Conservation (phyloP, 1,140 invertebrate genomes). For the Neuroterus valhalla region DNA sequence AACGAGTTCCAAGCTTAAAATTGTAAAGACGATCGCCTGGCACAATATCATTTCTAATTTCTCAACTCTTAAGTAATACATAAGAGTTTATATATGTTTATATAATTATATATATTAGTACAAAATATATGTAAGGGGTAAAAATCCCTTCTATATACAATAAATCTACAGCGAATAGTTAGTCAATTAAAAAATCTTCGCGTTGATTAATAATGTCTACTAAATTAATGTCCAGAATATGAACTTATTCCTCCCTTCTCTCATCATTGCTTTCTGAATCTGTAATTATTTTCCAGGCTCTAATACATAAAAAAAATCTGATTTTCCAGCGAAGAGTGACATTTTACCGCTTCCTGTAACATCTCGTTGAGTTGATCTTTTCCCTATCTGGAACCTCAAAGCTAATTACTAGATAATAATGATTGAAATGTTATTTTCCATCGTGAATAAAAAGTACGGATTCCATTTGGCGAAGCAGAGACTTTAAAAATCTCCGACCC, state of each 20-base stretch:
- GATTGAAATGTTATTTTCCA: neutral
- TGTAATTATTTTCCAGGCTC: no score
- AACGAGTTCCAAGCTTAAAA: slow-evolving; percentile 10
- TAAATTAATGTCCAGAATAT: no score
- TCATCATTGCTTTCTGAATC: no score
- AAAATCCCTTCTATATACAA: slow-evolving; percentile 8
- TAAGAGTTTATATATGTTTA: neutral
- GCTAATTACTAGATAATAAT: no score
- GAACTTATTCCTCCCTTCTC: no score
- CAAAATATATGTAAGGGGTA: slow-evolving; percentile 40
- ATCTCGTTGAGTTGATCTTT: no score
- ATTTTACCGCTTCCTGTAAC: no score
- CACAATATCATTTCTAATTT: neutral
- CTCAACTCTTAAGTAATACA: slow-evolving; percentile 10
- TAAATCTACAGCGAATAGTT: neutral
- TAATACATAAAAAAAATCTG: no score
- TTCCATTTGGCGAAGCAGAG: neutral
- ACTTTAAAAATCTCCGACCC: neutral
- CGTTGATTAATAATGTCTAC: neutral
- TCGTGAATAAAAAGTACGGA: neutral
- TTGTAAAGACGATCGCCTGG: slow-evolving; percentile 1
- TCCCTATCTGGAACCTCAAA: no score
- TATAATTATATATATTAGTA: slow-evolving; percentile 47
- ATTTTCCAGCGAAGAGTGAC: no score
- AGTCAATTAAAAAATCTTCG: slow-evolving; percentile 37